Evolutionary conservation across 2,797 vertebrate genomes (phyloP).

Genomic region (Ambastaia sidthimunki): DNA sequence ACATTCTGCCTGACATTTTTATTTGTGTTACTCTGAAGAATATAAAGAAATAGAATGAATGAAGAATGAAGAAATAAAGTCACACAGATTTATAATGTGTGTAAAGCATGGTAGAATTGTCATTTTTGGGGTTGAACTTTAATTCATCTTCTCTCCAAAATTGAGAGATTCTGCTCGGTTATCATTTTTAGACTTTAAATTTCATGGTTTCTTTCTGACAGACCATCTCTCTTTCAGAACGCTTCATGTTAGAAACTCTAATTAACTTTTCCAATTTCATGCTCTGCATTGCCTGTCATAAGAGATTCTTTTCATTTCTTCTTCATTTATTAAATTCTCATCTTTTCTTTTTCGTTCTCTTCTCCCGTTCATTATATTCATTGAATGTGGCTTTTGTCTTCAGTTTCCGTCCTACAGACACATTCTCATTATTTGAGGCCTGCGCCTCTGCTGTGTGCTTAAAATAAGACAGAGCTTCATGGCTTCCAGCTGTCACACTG

Average conservation of each 20-base stretch:
- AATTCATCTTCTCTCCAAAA: not conserved
- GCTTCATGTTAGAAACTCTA: not conserved
- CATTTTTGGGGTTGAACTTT: not conserved
- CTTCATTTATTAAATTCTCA: not conserved
- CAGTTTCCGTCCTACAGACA: not conserved
- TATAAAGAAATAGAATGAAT: no score
- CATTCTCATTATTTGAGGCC: slow-evolving; percentile 20
- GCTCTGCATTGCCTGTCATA: not conserved
- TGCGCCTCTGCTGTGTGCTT: slow-evolving; percentile 14
- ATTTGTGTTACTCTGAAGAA: no score
- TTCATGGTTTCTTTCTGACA: slow-evolving; percentile 26
- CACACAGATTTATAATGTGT: no score
- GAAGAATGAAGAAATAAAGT: no score
- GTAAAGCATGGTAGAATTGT: no score
- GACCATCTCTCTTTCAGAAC: slow-evolving; percentile 17
- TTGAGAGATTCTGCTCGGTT: not conserved
- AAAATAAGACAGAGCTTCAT: slow-evolving; percentile 21
- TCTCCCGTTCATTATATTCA: slow-evolving; percentile 8
- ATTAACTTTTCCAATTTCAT: slow-evolving; percentile 31
- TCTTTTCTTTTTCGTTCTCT: not conserved
- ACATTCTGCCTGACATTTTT: no score
- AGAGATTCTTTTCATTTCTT: not conserved
- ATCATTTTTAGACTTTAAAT: not conserved
- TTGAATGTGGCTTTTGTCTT: not conserved
- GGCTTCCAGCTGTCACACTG: slow-evolving; percentile 17